These are phyloP conservation scores for Lypha dubia DNA, from an alignment of 2,888 invertebrate species.

Conservation along the genomic window DNA sequence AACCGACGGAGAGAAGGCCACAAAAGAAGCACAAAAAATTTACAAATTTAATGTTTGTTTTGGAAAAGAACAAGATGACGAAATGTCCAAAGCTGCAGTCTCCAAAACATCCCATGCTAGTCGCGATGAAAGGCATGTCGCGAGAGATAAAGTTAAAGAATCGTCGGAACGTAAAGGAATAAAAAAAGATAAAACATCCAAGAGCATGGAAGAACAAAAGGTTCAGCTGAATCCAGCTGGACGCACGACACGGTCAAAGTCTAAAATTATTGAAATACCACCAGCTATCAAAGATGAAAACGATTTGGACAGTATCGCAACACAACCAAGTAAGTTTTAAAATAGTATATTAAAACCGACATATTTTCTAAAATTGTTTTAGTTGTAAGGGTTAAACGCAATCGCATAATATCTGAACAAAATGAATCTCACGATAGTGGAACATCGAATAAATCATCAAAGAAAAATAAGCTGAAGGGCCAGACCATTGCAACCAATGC, in stretches of 20 bases:
- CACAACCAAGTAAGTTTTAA: constrained; percentile 43
- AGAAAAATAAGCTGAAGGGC: neutral
- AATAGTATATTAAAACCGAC: neutral
- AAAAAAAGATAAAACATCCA: neutral
- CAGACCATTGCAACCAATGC: neutral
- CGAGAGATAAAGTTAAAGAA: constrained; percentile 54
- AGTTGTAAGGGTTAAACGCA: constrained; percentile 29
- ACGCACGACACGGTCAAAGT: constrained; percentile 63
- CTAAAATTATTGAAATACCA: constrained; percentile 33
- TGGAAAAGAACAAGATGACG: constrained; percentile 34
- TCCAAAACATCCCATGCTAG: constrained; percentile 25
- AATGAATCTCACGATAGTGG: constrained; percentile 54
- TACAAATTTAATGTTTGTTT: constrained; percentile 64
- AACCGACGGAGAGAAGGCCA: constrained; percentile 15
- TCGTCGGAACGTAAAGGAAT: neutral
- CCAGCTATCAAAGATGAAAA: neutral
- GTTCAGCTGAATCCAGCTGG: neutral
- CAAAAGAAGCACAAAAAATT: constrained; percentile 50
- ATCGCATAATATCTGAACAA: constrained; percentile 42
- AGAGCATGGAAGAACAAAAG: neutral
- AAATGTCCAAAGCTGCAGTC: neutral
- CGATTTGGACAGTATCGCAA: constrained; percentile 10
- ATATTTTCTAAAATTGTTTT: neutral
- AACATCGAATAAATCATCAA: constrained; percentile 23
- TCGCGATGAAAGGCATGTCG: constrained; percentile 66